Base-by-base conservation (phyloP, 2,888 invertebrate species). In the Cheilosia urbana region DNA sequence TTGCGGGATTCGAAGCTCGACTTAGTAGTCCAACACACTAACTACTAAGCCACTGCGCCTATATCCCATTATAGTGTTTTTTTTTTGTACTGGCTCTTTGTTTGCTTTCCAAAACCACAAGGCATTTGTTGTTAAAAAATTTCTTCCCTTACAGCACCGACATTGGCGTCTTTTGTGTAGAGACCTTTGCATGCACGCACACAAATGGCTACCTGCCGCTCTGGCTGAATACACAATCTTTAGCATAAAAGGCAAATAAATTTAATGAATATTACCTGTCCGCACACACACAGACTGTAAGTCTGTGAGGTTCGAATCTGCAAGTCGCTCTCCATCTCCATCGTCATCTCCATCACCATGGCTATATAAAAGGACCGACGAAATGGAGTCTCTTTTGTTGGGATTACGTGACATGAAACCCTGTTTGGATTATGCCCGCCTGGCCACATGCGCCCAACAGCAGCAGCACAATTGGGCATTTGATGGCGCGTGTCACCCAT, bases 401-500 rank as follows among this genome's bases (percentile, higher is more conserved):
- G 75, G 60, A 79, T 75, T 84, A 84, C 84, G 84, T 84, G 84
- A 79, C 84, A 79, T 84, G 79, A 84, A 84, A 84, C 75, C 75
- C 53, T 75, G 69, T 84, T 63, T 68, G 65, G 78, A 73, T 63
- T 83, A 77, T 47, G 21, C 42, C 21, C 37, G 24, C 47, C 27
- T 49, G 47, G 30, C 9, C 30, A 30, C 69, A 30, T 53, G 68
- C 69, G 79, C 51, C 65, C 75, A 63, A 63, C 69, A 75, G 57
- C 69, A 80, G 78, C 58, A 63, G 69, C 75, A 84, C 71, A 75
- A 84, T 75, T 84, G 84, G 79, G 75, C 84, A 84, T 84, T 79
- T 84, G 84, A 84, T 79, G 84, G 84, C 84, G 84, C 84, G 79
- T 84, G 84, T 69, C 79, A 79, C 58, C 84, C 79, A 84, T 84